Base-by-base conservation (phyloP, 1,140 invertebrate genomes). In the Chrysomallon squamiferum region DNA sequence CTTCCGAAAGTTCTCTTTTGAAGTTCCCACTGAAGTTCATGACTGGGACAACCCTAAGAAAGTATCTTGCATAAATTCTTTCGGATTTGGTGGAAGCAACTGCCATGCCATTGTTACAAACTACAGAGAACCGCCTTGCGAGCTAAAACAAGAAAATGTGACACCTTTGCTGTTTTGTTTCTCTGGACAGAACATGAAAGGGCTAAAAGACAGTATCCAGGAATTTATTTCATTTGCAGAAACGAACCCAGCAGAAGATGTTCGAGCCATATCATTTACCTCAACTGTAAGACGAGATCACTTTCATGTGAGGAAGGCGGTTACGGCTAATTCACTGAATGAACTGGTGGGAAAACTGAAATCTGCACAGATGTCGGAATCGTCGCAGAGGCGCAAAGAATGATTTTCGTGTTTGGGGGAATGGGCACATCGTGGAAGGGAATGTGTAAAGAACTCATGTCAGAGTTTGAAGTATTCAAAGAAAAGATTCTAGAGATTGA, bases 11-110 rank as follows among this genome's bases (percentile, higher is more conserved):
- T 60, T 47, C 15, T 22, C 25, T 0, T 38, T 77, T 9, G 43
- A 49, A 11, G 71, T 77, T 93, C 91, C 15, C 84, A 97, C 11
- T 84, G 80, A 30, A 92, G 95, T 79, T 94, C 94, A 2, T 85
- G 90, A 43, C 87, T 98, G 13, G 91, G 90, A 71, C 88, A 90
- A 80, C 89, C 91, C 66, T 90, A 93, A 93, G 15, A 93, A 93
- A 25, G 86, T 94, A 15, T 89, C 93, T 33, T 95, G 90, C 5
- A 75, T 97, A 0, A 98, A 97, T 85, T 96, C 93, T 0, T 98
- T 98, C 82, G 96, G 96, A 20, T 98, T 98, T 85, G 96, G 96
- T 49, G 96, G 96, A 57, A 94, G 95, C 13, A 98, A 98, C 85
- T 93, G 92, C 22, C 96, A 98, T 82, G 86, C 95, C 0, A 86